Conservation (phyloP, 2,113 vertebrate species). For the Ameiurus melas region DNA sequence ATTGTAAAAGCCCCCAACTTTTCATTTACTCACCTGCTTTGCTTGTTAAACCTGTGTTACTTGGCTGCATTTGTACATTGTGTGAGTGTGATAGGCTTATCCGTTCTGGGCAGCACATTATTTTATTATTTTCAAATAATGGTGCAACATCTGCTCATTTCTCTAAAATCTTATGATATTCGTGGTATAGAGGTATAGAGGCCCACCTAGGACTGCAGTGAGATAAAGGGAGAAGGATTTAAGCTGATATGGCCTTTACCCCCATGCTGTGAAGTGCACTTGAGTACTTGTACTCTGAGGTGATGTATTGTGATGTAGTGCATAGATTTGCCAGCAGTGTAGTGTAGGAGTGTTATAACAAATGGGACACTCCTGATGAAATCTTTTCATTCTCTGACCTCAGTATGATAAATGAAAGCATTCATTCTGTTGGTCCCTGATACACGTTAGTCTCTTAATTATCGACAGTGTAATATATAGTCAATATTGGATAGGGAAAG, state of each 20-base stretch:
- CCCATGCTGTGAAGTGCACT: background rate
- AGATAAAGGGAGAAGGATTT: constrained; percentile 2
- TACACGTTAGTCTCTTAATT: background rate
- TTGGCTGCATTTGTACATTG: background rate
- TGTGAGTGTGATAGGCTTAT: background rate
- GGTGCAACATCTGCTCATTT: background rate
- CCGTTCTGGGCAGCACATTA: background rate
- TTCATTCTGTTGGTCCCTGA: background rate
- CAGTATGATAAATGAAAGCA: background rate
- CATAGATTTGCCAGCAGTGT: constrained; percentile 7
- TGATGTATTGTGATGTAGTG: constrained; percentile 28
- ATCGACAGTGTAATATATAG: background rate
- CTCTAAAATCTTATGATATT: background rate
- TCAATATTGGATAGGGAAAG: background rate
- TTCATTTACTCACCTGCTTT: background rate
- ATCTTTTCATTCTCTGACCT: constrained; percentile 8
- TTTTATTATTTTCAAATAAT: background rate
- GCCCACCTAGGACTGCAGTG: background rate
- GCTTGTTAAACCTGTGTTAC: background rate
- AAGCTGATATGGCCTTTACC: constrained; percentile 4
- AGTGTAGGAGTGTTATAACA: constrained; percentile 13
- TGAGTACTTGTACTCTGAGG: background rate
- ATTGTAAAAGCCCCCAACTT: background rate
- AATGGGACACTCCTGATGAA: background rate
- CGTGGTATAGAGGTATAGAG: background rate